Percentiles rank a stretch among this genome's conserved stretches.
phyloP scores from a whole-genome alignment of 2,888 invertebrate species.

The Papilio protenor region DNA sequence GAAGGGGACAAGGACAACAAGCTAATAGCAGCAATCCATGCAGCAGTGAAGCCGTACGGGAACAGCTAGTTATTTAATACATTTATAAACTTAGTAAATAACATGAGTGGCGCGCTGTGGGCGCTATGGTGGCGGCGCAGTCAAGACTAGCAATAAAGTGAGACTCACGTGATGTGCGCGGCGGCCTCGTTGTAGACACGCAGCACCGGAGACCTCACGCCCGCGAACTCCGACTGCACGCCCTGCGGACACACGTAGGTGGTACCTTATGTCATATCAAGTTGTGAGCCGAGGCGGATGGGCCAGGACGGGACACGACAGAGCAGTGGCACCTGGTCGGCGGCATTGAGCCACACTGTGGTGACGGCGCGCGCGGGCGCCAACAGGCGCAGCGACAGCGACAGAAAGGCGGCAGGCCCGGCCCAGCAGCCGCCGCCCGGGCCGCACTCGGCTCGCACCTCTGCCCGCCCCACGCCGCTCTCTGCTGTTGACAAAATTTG shows the following conservation, averaged over 20 bases:
- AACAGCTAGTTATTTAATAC: too few species aligned
- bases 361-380: conserved; percentile 62
- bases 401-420: conserved; percentile 57
- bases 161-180: conserved; percentile 62
- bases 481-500: conserved; percentile 47
- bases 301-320: neutral
- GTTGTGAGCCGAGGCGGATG: neutral
- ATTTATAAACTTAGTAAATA: neutral
- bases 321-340: conserved; percentile 60
- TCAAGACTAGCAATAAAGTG: neutral
- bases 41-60: too few species aligned
- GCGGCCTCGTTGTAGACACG: conserved; percentile 69
- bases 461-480: conserved; percentile 50
- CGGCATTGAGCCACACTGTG: conserved; percentile 69
- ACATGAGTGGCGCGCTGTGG: neutral
- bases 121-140: neutral
- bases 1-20: too few species aligned
- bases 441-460: conserved; percentile 60
- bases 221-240: conserved; percentile 67
- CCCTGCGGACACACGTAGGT: conserved; percentile 58
- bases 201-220: conserved; percentile 65
- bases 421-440: conserved; percentile 57
- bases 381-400: conserved; percentile 61
- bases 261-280: neutral
- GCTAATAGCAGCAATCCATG: too few species aligned